These are phyloP conservation scores for Lasioglossum lativentre DNA, from an alignment of 2,888 invertebrate genomes.

Conservation along the genomic window DNA sequence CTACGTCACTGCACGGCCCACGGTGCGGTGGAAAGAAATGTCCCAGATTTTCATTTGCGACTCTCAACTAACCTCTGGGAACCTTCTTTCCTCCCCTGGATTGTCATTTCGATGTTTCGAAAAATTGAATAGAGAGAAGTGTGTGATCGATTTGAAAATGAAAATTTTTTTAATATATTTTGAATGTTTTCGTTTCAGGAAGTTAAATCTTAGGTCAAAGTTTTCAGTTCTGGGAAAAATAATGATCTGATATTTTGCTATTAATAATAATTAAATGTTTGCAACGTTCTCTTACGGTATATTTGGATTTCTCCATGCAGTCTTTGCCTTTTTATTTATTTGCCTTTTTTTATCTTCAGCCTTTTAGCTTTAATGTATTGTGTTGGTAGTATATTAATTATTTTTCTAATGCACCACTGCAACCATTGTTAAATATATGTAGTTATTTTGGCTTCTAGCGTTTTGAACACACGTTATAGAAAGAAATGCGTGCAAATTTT, in stretches of 20 bases:
- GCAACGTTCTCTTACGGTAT: neutral
- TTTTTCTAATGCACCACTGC: neutral
- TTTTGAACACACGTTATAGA: neutral
- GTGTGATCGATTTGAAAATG: neutral
- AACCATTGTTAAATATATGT: neutral
- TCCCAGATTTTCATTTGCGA: constrained; percentile 35
- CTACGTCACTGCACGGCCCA: constrained; percentile 46
- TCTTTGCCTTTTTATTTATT: neutral
- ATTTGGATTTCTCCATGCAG: too few relatives aligned
- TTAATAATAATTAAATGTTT: neutral
- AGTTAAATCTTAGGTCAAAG: neutral
- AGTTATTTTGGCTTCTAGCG: neutral
- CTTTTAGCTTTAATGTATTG: neutral
- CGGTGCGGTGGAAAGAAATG: constrained; percentile 48
- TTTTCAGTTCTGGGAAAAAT: neutral
- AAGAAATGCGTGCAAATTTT: neutral
- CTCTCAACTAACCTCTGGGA: constrained; percentile 27
- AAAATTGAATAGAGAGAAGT: neutral
- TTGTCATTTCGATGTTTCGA: neutral
- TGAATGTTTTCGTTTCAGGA: neutral
- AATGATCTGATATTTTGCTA: neutral
- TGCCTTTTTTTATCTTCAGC: neutral
- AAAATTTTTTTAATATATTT: neutral
- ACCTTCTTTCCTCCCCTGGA: neutral
- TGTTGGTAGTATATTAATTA: neutral